Base-by-base conservation (phyloP, 2,888 invertebrate species). In the Sinodicranocentrus sp. region DNA sequence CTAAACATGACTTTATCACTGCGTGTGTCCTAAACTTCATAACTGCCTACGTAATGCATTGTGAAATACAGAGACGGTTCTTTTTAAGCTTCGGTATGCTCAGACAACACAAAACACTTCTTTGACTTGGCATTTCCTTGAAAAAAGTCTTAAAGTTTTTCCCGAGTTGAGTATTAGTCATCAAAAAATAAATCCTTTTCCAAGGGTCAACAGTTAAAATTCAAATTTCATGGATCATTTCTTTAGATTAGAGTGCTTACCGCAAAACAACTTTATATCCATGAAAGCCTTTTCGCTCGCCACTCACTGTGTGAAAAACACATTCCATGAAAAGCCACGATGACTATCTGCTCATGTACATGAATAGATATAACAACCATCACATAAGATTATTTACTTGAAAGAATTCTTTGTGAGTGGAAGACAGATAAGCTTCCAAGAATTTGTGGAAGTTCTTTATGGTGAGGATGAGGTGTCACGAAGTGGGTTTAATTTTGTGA, bases 141-240 rank as follows among this genome's bases (percentile, higher is more conserved):
- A 48, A 48, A 48, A 33, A 33, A 33, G 33, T 33, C 10, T 33
- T 33, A 33, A 3, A 33, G 5, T 6, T 33, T 33, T 33, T n/a
- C n/a, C 33, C 3, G 10, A 33, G 5, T 33, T 33, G 3, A 21
- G 23, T 21, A 63, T 63, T 63, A 63, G 63, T 63, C 63, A 15
- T 57, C 57, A 48, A 3, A 48, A n/a, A 10, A 3, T 57, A 19
- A 33, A 33, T 33, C 63, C 17, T 63, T 33, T 15, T 61, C 33
- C 33, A 63, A 33, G 33, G 63, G 63, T 63, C 33, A 63, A 63
- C 33, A 33, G 33, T 28, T 63, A 63, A 21, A 1, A 63, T 63
- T 33, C 57, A 57, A 57, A 57, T 57, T 57, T 57, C 57, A 57
- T 57, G 57, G 57, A 23, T 57, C 57, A 21, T 57, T 57, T 48